phyloP scores from a whole-genome alignment of 2,797 vertebrate genomes.

The Alca torda region DNA sequence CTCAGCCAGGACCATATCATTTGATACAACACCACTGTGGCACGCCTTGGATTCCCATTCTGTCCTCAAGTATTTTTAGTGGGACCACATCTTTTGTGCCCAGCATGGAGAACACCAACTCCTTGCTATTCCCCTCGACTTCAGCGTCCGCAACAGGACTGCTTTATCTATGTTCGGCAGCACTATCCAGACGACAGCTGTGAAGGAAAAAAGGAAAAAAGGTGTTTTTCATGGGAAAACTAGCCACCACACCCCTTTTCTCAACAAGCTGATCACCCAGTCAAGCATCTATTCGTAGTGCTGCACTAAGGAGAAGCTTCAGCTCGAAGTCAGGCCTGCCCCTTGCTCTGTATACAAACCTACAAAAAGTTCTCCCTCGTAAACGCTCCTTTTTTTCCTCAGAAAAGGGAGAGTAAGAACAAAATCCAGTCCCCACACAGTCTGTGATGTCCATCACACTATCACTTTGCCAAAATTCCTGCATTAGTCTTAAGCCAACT shows the following conservation, averaged over 20 bases:
- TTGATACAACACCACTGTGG: not conserved
- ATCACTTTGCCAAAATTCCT: rapidly evolving
- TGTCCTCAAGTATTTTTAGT: not conserved
- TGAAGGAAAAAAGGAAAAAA: no score
- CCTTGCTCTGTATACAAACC: not conserved
- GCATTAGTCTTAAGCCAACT: no score
- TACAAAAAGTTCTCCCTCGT: not conserved
- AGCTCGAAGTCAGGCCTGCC: not conserved
- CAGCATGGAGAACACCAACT: not conserved
- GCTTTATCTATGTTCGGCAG: not conserved
- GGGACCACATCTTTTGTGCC: not conserved
- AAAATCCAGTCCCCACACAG: not conserved
- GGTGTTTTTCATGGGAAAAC: not conserved
- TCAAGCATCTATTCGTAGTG: not conserved
- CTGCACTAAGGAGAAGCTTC: rapidly evolving
- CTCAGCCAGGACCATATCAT: not conserved
- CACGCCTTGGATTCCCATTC: not conserved
- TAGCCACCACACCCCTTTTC: rapidly evolving
- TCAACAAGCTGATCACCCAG: not conserved
- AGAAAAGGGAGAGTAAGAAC: not conserved
- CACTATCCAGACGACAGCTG: no score
- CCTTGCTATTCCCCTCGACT: not conserved
- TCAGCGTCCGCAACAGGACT: rapidly evolving
- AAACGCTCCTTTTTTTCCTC: not conserved
- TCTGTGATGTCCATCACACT: rapidly evolving